phyloP scores from a whole-genome alignment of 2,888 invertebrate genomes.

The Stomorhina lunata region DNA sequence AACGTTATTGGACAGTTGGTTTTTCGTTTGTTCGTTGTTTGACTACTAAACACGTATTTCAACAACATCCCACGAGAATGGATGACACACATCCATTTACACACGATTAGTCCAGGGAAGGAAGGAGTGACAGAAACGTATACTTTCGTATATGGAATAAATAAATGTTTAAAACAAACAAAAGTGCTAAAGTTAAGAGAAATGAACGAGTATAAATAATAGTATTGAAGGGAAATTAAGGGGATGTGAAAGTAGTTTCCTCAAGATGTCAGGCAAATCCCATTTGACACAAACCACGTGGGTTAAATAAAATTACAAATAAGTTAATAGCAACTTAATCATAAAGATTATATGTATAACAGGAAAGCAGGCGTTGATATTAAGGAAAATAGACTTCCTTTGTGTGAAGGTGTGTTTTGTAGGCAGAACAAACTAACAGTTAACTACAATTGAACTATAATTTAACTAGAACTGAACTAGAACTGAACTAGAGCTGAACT shows the following conservation, averaged over 20 bases:
- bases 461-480: no score
- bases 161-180: constrained; percentile 1
- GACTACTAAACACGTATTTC: constrained; percentile 33
- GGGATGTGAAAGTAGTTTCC: background rate
- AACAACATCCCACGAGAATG: constrained; percentile 38
- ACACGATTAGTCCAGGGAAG: background rate
- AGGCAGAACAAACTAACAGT: no score
- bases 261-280: background rate
- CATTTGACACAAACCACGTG: constrained; percentile 18
- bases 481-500: no score
- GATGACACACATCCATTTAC: background rate
- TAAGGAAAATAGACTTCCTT: background rate
- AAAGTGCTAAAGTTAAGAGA: constrained; percentile 14
- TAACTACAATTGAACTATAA: no score
- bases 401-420: no score
- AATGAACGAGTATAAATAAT: no score
- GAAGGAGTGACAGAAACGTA: background rate
- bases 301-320: constrained; percentile 17
- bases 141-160: background rate
- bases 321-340: constrained; percentile 9
- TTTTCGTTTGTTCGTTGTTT: constrained; percentile 2
- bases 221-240: background rate
- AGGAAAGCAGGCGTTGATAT: background rate
- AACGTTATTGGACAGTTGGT: constrained; percentile 52
- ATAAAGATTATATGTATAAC: background rate